Conservation (phyloP, 2,113 vertebrate genomes). For the Scytalopus superciliaris region DNA sequence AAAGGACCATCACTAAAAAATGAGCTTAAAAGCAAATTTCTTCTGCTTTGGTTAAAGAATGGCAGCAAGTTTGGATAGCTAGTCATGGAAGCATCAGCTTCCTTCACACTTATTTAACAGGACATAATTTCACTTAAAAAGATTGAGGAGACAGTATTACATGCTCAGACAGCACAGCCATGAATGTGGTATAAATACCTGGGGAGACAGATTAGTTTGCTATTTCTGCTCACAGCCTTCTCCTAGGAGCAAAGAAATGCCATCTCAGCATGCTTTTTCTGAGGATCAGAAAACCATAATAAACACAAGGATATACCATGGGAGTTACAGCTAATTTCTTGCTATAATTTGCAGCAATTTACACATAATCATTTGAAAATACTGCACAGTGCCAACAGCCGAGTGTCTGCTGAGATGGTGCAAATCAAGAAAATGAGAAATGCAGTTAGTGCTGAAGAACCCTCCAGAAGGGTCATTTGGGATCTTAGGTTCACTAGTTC, state of each 20-base stretch:
- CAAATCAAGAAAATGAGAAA: not conserved
- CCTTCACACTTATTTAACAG: constrained; percentile 14
- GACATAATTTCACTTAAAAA: not conserved
- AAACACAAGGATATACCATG: constrained; percentile 25
- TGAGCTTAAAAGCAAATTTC: not conserved
- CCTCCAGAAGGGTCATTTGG: not conserved
- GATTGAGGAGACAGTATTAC: not conserved
- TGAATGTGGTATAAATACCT: constrained; percentile 27
- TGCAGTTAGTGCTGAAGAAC: not conserved
- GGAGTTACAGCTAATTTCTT: constrained; percentile 52
- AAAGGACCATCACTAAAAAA: not conserved
- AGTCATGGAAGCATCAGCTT: not conserved
- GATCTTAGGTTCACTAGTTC: not conserved
- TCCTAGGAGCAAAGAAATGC: constrained; percentile 42
- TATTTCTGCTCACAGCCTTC: constrained; percentile 43
- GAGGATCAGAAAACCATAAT: constrained; percentile 39
- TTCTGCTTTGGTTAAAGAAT: not conserved
- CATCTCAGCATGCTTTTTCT: constrained; percentile 31
- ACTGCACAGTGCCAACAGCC: not conserved
- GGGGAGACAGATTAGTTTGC: constrained; percentile 50
- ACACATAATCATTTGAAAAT: constrained; percentile 47
- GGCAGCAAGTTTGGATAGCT: not conserved
- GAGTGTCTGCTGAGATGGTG: not conserved
- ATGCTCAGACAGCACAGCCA: constrained; percentile 6
- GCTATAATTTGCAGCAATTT: constrained; percentile 54